Conservation (phyloP, 2,113 vertebrate species). For the Thamnophis sirtalis region DNA sequence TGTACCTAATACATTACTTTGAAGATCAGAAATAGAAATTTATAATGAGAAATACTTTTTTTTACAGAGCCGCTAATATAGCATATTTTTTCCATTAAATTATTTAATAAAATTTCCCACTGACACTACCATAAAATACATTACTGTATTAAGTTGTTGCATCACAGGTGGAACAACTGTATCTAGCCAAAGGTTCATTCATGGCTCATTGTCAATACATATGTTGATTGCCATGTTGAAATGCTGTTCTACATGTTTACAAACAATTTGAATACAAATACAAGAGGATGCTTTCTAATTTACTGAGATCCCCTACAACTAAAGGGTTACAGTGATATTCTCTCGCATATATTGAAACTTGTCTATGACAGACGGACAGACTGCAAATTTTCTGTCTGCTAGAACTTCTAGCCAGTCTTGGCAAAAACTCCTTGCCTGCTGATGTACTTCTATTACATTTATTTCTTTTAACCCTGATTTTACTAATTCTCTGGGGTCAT, state of each 20-base stretch:
- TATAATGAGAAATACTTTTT: not conserved
- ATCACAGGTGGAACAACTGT: not conserved
- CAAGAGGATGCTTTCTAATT: not conserved
- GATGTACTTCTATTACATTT: not conserved
- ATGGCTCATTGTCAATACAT: not conserved
- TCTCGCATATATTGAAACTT: not conserved
- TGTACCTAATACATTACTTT: not conserved
- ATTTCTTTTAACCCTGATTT: not conserved
- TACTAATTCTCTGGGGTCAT: not conserved
- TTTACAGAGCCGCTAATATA: not conserved
- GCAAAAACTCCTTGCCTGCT: not conserved
- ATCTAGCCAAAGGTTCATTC: not conserved
- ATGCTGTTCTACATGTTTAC: not conserved
- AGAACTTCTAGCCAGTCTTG: not conserved
- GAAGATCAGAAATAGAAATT: not conserved
- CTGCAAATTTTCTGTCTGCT: not conserved
- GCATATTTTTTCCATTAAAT: not conserved
- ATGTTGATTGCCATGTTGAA: not conserved
- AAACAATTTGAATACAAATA: not conserved
- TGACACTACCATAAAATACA: not conserved
- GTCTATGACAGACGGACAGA: not conserved
- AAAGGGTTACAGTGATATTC: not conserved
- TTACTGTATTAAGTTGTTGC: not conserved
- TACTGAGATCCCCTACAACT: not conserved
- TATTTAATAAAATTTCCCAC: not conserved